Conservation (phyloP, 92 coral and sea anemone species). For the Parazoanthus swiftii region DNA sequence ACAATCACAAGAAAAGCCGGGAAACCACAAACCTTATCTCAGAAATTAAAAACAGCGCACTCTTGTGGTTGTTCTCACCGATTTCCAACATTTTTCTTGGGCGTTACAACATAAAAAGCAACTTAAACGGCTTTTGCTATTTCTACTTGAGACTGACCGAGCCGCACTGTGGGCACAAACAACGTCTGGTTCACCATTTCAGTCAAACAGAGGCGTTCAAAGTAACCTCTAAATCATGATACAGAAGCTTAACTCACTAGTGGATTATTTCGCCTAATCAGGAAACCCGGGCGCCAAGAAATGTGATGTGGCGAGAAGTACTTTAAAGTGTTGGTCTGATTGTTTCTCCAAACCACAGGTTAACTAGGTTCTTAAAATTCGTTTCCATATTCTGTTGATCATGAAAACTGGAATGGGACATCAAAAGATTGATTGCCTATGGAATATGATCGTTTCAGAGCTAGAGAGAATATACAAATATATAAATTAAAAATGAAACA, state of each 20-base stretch:
- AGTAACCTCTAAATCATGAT: not conserved
- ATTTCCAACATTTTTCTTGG: too few relatives aligned
- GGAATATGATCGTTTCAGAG: too few relatives aligned
- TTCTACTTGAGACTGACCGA: not conserved
- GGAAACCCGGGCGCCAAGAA: not conserved
- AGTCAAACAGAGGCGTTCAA: not conserved
- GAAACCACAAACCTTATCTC: constrained; percentile 12
- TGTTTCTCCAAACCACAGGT: not conserved
- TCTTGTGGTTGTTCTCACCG: not conserved
- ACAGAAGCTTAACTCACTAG: too few relatives aligned
- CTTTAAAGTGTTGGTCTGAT: not conserved
- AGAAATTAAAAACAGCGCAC: not conserved
- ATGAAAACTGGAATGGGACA: not conserved
- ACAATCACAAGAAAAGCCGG: constrained; percentile 12
- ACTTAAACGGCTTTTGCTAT: not conserved
- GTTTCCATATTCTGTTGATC: not conserved
- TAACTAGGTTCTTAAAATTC: not conserved
- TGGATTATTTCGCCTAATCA: not conserved
- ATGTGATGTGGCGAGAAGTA: too few relatives aligned
- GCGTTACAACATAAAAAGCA: not conserved
- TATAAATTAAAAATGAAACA: too few relatives aligned
- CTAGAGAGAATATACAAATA: too few relatives aligned
- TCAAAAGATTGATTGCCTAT: not conserved
- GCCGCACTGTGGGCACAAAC: not conserved
- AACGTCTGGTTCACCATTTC: not conserved